Conservation (phyloP, 2,888 invertebrate genomes). For the Muscina levida region DNA sequence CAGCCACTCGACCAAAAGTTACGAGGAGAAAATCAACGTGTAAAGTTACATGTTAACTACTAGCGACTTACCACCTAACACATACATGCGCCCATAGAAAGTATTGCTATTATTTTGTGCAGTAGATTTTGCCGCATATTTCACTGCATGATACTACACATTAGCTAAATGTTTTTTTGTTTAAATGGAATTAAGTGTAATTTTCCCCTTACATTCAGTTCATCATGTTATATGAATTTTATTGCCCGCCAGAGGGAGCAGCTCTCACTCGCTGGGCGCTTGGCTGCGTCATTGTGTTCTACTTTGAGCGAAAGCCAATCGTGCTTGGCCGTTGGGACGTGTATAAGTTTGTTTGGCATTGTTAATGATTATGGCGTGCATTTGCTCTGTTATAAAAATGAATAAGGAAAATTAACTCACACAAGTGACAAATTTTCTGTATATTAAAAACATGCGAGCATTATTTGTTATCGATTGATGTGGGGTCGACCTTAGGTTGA, state of each 20-base stretch:
- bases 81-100: too few relatives aligned
- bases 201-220: constrained; percentile 14
- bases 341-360: neutral
- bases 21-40: too few relatives aligned
- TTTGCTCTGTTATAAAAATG: constrained; percentile 2
- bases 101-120: too few relatives aligned
- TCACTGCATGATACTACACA: too few relatives aligned
- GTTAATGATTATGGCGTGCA: constrained; percentile 47
- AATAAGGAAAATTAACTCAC: constrained; percentile 37
- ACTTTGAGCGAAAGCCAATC: neutral
- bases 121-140: too few relatives aligned
- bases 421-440: constrained; percentile 37
- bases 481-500: too few relatives aligned
- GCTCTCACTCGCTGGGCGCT: neutral
- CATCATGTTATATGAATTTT: constrained; percentile 27
- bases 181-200: constrained; percentile 38
- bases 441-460: too few relatives aligned
- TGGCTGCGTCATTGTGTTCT: neutral
- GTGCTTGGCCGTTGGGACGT: neutral
- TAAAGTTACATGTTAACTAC: too few relatives aligned
- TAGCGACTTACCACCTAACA: too few relatives aligned
- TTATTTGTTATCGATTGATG: too few relatives aligned
- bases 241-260: neutral
- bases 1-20: too few relatives aligned
- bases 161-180: neutral